Evolutionary conservation across 1,140 invertebrate genomes (phyloP).

Genomic region (Drosophila willistoni): DNA sequence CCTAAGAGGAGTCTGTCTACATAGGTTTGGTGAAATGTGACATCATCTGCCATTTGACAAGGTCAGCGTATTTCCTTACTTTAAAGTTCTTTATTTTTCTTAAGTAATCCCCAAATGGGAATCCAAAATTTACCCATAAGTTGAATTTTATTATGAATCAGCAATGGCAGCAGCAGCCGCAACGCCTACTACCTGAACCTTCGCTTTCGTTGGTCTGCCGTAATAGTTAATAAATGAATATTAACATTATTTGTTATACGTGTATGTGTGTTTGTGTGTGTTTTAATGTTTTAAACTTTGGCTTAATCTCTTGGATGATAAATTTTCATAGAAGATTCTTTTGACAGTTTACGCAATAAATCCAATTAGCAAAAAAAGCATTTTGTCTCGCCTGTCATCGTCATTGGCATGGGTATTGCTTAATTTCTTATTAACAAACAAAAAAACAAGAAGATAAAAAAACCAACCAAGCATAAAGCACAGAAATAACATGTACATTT

Average conservation of each 20-base stretch:
- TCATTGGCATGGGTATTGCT: constrained; percentile 39
- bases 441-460: constrained; percentile 27
- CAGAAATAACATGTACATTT: constrained; percentile 62
- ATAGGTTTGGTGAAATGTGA: neutral
- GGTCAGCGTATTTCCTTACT: constrained; percentile 42
- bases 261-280: constrained; percentile 27
- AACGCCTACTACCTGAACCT: constrained; percentile 25
- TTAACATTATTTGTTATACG: constrained; percentile 25
- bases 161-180: constrained; percentile 43
- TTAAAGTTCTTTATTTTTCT: neutral
- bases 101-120: constrained; percentile 31
- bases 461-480: constrained; percentile 32
- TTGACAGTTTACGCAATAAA: constrained; percentile 77
- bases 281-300: constrained; percentile 27
- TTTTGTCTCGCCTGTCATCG: constrained; percentile 60
- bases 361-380: constrained; percentile 65
- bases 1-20: neutral
- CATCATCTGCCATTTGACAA: constrained; percentile 46
- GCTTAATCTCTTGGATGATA: constrained; percentile 55
- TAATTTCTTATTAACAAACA: constrained; percentile 68
- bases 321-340: constrained; percentile 67
- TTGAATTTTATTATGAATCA: constrained; percentile 50
- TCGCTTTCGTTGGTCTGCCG: constrained; percentile 52
- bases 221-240: constrained; percentile 32
- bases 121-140: constrained; percentile 12